Evolutionary conservation across 2,888 invertebrate species (phyloP).

Genomic region (Sinodicranocentrus sp.): DNA sequence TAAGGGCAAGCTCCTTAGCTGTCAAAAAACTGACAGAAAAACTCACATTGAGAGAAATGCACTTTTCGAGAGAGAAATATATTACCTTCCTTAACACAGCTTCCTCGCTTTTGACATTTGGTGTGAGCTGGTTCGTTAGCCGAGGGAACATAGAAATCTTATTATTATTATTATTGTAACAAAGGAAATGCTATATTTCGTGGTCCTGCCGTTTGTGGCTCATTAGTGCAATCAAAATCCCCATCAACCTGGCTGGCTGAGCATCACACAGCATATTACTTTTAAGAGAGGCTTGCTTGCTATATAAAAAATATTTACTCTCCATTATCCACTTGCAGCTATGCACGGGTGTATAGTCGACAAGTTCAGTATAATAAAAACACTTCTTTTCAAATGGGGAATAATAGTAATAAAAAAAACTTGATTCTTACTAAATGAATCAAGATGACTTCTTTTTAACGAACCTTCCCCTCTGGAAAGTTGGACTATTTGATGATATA

Average conservation of each 20-base stretch:
- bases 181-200: conserved; percentile 64
- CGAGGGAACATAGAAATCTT: conserved; percentile 1
- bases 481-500: not conserved
- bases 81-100: not conserved
- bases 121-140: conserved; percentile 65
- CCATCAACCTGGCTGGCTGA: conserved; percentile 46
- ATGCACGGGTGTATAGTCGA: not conserved
- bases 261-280: conserved; percentile 12
- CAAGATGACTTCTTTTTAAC: conserved; percentile 61
- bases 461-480: conserved; percentile 52
- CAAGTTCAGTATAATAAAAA: conserved; percentile 28
- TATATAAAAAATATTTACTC: conserved; percentile 18
- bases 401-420: conserved; percentile 50
- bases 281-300: conserved; percentile 8
- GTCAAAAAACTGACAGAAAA: conserved; percentile 10
- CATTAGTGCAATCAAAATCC: conserved; percentile 65
- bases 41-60: conserved; percentile 2
- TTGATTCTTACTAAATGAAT: conserved; percentile 61
- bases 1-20: not conserved
- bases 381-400: conserved; percentile 41
- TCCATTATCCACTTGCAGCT: conserved; percentile 6
- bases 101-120: conserved; percentile 2
- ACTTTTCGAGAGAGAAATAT: not conserved
- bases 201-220: conserved; percentile 65
- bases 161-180: conserved; percentile 29